Percentiles rank a stretch among this genome's conserved stretches.
Evolutionary conservation across 2,113 vertebrate genomes (phyloP).

Genomic region (Microcebus murinus): DNA sequence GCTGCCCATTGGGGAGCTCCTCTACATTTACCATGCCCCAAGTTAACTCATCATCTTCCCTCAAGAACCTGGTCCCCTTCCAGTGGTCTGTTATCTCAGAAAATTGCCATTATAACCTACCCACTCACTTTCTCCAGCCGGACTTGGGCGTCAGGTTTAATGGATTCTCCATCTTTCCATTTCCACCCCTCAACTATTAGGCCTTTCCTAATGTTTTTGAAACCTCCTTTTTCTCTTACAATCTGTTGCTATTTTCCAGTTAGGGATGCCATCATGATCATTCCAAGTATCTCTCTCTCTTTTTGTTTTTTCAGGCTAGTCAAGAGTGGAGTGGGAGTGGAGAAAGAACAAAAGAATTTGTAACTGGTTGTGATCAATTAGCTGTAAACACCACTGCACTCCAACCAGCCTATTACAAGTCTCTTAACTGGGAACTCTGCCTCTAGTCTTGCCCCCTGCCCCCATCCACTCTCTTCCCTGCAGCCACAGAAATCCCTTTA

Average conservation of each 20-base stretch:
- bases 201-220: not conserved
- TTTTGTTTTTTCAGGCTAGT: no score
- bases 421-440: not conserved
- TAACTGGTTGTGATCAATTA: no score
- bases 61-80: not conserved
- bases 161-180: not conserved
- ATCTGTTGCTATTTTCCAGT: not conserved
- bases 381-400: no score
- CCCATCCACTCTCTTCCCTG: not conserved
- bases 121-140: not conserved
- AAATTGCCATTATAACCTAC: not conserved
- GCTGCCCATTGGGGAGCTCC: not conserved
- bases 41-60: not conserved
- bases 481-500: not conserved
- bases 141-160: not conserved
- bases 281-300: not conserved
- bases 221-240: not conserved
- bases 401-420: no score
- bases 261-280: not conserved
- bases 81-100: not conserved
- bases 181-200: not conserved
- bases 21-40: not conserved
- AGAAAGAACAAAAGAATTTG: no score
- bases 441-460: not conserved
- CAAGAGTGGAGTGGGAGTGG: no score